Evolutionary conservation across 2,113 vertebrate genomes (phyloP), one percentile per base, ranked within the genome.

Genomic region (Cyanocitta stelleri): DNA sequence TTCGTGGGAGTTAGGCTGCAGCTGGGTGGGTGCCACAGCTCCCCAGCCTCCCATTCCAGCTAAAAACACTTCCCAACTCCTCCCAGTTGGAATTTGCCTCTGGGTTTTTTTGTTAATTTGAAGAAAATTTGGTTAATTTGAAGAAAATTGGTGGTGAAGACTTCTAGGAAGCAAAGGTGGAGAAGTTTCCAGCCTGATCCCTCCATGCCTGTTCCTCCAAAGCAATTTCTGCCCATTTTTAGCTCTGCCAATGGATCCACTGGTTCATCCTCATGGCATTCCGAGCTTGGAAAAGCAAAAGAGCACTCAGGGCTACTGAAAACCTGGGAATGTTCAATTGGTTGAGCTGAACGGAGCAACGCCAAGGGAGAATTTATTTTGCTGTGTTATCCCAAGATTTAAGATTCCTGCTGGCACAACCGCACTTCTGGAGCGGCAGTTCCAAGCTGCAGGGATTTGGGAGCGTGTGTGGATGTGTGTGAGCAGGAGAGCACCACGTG

Each of bases 1-100:
- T 83, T 95, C 95, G 86, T 46, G 85, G 82, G 75, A 96, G 93
- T 91, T 66, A 77, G 90, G 84, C 91, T 90, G 85, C 97, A 97
- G 90, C 96, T 48, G 91, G 91, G 95, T 92, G 95, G 80, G 86
- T 29, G 67, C 78, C 87, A 24, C 33, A 37, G 83, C 82, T 94
- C 80, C 82, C 68, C 82, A 21, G 72, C 72, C 85, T 79, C 85
- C 22, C 3, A n/a, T 43, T 85, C 62, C 58, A 59, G 30, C 16
- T 55, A 56, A 83, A 63, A 72, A 32, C 18, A 49, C 39, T 90
- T 79, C 89, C 44, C 33, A 62, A 30, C 67, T 77, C 56, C 66
- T 87, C 63, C 52, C 73, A 88, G 85, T 41, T 74, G 26, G 58
- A 67, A 33, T 12, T 37, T 63, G 11, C 8, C 11, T 8, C 7